Conservation (phyloP, 2,888 invertebrate genomes). For the Drosophila siamana region DNA sequence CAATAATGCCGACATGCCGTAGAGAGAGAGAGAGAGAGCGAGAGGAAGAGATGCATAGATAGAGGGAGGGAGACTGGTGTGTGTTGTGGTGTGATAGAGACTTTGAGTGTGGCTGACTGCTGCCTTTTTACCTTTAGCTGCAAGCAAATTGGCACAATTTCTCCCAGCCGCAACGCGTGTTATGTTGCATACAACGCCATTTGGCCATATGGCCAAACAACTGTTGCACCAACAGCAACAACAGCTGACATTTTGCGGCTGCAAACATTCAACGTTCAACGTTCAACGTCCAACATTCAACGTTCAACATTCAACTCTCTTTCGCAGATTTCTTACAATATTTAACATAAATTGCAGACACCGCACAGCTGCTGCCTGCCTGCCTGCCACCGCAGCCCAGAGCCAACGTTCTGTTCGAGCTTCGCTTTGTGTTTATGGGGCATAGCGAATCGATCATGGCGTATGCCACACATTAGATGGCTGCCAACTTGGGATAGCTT, state of each 20-base stretch:
- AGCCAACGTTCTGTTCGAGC: conserved; percentile 24
- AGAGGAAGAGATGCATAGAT: conserved; percentile 25
- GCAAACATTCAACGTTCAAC: conserved; percentile 25
- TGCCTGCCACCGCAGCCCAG: conserved; percentile 25
- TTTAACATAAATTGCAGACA: conserved; percentile 72
- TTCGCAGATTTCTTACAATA: conserved; percentile 70
- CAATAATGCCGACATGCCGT: conserved; percentile 77
- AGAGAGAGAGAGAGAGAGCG: conserved; percentile 31
- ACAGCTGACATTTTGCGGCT: conserved; percentile 61
- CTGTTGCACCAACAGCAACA: conserved; percentile 25
- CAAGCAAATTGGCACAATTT: conserved; percentile 80
- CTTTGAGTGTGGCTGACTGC: conserved; percentile 32
- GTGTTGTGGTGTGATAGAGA: conserved; percentile 27
- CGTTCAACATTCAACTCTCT: conserved; percentile 59
- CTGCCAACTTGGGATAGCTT: background rate
- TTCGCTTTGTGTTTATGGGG: conserved; percentile 14
- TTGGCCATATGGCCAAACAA: conserved; percentile 40
- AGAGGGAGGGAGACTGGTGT: conserved; percentile 32
- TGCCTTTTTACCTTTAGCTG: conserved; percentile 48
- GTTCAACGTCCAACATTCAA: conserved; percentile 42
- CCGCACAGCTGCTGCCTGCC: conserved; percentile 57
- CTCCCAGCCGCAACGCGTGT: conserved; percentile 66
- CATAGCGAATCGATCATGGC: conserved; percentile 25
- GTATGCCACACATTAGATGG: conserved; percentile 32
- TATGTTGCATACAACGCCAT: conserved; percentile 68